Percentiles rank a stretch among this genome's conserved stretches.
Conservation (phyloP, 2,888 invertebrate species). For the Xanthostigma xanthostigma region DNA sequence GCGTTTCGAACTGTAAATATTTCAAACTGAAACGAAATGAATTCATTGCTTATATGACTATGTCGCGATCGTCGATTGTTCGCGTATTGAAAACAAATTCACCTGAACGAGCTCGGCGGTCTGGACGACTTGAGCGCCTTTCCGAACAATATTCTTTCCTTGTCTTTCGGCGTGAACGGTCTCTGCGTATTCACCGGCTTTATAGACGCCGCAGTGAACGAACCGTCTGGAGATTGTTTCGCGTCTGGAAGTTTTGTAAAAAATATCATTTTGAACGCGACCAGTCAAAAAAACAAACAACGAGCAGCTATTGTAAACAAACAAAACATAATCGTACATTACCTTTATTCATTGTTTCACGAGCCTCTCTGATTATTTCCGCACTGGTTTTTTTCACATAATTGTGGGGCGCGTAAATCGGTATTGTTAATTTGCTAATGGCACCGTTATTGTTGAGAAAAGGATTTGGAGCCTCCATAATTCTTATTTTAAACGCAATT, state of each 20-base stretch:
- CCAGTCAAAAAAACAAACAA: too few relatives aligned
- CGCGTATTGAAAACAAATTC: constrained; percentile 7
- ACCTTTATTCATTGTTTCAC: constrained; percentile 36
- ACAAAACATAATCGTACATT: background rate
- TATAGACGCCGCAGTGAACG: constrained; percentile 22
- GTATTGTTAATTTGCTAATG: constrained; percentile 25
- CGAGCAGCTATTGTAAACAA: too few relatives aligned
- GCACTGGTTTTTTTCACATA: constrained; percentile 55
- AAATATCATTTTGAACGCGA: background rate
- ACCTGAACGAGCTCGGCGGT: constrained; percentile 69
- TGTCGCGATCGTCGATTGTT: background rate
- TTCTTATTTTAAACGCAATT: too few relatives aligned
- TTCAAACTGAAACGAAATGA: constrained; percentile 36
- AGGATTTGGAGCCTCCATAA: too few relatives aligned
- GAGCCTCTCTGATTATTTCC: constrained; percentile 66
- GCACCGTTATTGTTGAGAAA: constrained; percentile 8
- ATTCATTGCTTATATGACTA: background rate
- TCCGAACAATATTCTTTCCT: constrained; percentile 62
- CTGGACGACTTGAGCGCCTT: constrained; percentile 34
- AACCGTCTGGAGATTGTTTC: constrained; percentile 23
- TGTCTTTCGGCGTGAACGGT: constrained; percentile 75
- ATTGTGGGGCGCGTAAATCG: constrained; percentile 43
- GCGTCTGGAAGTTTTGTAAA: constrained; percentile 18
- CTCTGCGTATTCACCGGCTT: constrained; percentile 61
- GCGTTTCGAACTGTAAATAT: constrained; percentile 40